Evolutionary conservation across 2,797 vertebrate genomes (phyloP), one percentile per base, ranked within the genome.

Genomic region (Enteromius radiatus): DNA sequence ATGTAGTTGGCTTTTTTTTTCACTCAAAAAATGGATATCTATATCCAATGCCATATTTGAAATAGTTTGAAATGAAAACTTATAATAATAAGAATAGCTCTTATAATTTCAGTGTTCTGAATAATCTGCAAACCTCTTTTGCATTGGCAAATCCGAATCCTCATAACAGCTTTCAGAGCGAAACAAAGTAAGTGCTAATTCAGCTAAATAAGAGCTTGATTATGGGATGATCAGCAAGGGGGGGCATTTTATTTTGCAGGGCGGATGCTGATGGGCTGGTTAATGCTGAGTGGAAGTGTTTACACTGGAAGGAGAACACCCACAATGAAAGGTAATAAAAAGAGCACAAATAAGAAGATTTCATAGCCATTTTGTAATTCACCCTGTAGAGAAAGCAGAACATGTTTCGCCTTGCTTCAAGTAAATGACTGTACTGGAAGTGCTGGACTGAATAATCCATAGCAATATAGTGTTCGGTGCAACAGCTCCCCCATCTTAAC

Each of bases 401-500:
- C 4, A 26, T 69, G 1, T 76, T 68, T 68, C 1, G 21, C 68
- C 31, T 3, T 12, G 26, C 49, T 75, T 80, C 49, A 41, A 56
- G 54, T 77, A 81, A 76, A 84, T 78, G 33, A 33, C 54, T 83
- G 26, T 38, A 63, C 14, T 63, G 68, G 10, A 76, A 82, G 65
- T 54, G 26, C 33, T 59, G 36, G 52, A 78, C 33, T 33, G 82
- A 82, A 68, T 76, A 76, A 68, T 82, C 71, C 63, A 81, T 74
- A 84, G 47, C 54, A 84, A 82, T 77, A 43, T 45, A 82, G 65
- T 82, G 75, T 76, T 80, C n/a, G 77, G 81, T 68, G 76, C 87
- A 88, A 82, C 65, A 84, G 81, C 82, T 52, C 78, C 81, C 87
- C 87, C 81, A 70, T 82, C 65, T 85, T 80, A 87, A 80, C 38